Base-by-base conservation (phyloP, 2,797 vertebrate genomes). In the Sitta carolinensis region DNA sequence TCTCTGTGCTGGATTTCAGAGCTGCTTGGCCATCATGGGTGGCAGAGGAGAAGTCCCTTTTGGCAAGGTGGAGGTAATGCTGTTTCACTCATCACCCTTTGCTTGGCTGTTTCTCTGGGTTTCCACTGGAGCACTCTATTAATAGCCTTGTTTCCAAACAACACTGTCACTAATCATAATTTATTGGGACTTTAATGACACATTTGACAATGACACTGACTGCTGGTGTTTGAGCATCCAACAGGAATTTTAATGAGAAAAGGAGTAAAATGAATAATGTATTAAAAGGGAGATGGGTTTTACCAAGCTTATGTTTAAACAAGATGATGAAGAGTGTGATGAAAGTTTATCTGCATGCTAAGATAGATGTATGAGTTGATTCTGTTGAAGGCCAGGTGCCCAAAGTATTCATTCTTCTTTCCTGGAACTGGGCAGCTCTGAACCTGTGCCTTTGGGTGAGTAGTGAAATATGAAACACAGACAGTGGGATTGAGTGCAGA, bases 191-290 rank as follows among this genome's bases (percentile, higher is more conserved):
- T 89, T 94, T 68, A 94, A 83, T 84, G 91, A 87, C 74, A 79
- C 6, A 11, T 91, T 82, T 91, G 95, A 94, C 85, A 95, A 80
- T 74, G 93, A 89, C 89, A 94, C 29, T 76, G 89, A 78, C 77
- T 93, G 83, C 77, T 94, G 55, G 47, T 91, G 77, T 91, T 92
- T 70, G 79, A 94, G 47, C 51, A 91, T 64, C 2, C 1, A 67
- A 74, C 38, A 85, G 88, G 95, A 94, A 95, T 96, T 96, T 95
- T 94, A 90, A 91, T 85, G 90, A 88, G 36, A 85, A 89, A 90
- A 80, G 68, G 51, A 91, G 29, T 14, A 84, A 70, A 94, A 94
- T 78, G 47, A 84, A 94, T 83, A 54, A 70, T 0, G 5, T 29
- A 16, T 84, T 89, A 72, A 89, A 84, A 93, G 23, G 36, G n/a